Percentiles rank a stretch among this genome's conserved stretches.
Evolutionary conservation across 2,888 invertebrate species (phyloP).

Genomic region (Glaucopsyche alexis): DNA sequence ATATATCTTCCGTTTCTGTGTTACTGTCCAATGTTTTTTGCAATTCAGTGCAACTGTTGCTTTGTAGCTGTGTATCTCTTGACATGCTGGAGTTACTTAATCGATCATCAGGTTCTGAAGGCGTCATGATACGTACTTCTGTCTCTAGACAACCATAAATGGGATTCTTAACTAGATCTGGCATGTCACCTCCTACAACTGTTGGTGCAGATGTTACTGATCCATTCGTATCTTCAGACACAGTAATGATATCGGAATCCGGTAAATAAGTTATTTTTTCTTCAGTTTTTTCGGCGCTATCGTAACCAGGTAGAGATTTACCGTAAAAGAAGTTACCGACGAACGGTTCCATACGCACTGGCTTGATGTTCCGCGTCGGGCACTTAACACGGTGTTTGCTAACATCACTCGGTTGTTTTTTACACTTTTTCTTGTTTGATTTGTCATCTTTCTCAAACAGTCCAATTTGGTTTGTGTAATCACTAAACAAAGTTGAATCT

Average conservation of each 20-base stretch:
- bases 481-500: constrained; percentile 75
- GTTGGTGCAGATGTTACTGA: constrained; percentile 63
- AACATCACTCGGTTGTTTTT: constrained; percentile 66
- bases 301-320: constrained; percentile 66
- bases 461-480: constrained; percentile 72
- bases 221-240: constrained; percentile 65
- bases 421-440: constrained; percentile 59
- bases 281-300: constrained; percentile 60
- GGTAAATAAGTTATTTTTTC: constrained; percentile 69
- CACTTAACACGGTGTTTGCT: constrained; percentile 66
- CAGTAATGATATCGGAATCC: constrained; percentile 67
- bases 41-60: constrained; percentile 69
- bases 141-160: constrained; percentile 64
- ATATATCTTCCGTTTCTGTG: constrained; percentile 53
- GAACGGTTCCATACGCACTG: constrained; percentile 70
- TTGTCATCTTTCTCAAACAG: constrained; percentile 62
- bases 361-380: constrained; percentile 59
- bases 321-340: constrained; percentile 75
- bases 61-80: constrained; percentile 66
- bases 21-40: constrained; percentile 60
- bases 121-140: constrained; percentile 54
- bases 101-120: constrained; percentile 46
- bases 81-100: constrained; percentile 55
- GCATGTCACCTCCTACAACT: constrained; percentile 54
- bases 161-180: constrained; percentile 68